Conservation (phyloP, 2,888 invertebrate genomes). For the Nyleta sp. region DNA sequence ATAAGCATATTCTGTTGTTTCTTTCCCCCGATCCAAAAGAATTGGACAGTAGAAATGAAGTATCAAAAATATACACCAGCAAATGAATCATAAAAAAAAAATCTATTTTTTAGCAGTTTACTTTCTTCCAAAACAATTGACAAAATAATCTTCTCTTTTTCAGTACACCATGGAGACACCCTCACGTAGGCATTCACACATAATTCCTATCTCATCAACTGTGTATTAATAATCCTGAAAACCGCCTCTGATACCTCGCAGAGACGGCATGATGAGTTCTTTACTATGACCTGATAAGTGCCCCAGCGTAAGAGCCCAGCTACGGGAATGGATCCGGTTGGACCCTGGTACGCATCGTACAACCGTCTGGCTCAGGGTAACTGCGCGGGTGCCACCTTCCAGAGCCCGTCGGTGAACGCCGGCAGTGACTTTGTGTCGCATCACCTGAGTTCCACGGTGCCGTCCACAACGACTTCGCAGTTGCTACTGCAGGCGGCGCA, state of each 20-base stretch:
- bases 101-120: too few species aligned
- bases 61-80: too few species aligned
- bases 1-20: too few species aligned
- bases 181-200: too few species aligned
- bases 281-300: constrained; percentile 38
- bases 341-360: constrained; percentile 94
- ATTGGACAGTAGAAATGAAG: too few species aligned
- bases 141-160: too few species aligned
- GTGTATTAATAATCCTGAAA: too few species aligned
- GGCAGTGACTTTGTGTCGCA: constrained; percentile 84
- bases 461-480: constrained; percentile 84
- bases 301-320: neutral
- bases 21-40: too few species aligned
- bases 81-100: too few species aligned
- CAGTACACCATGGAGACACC: too few species aligned
- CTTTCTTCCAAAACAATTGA: too few species aligned
- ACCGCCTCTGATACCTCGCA: neutral
- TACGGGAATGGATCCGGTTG: constrained; percentile 92
- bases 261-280: constrained; percentile 3
- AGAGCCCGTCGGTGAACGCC: constrained; percentile 87
- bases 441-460: constrained; percentile 83
- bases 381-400: constrained; percentile 84
- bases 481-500: constrained; percentile 87
- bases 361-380: constrained; percentile 90
- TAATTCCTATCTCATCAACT: too few species aligned